phyloP scores from a whole-genome alignment of 1,140 invertebrate species.

The Galendromus occidentalis region DNA sequence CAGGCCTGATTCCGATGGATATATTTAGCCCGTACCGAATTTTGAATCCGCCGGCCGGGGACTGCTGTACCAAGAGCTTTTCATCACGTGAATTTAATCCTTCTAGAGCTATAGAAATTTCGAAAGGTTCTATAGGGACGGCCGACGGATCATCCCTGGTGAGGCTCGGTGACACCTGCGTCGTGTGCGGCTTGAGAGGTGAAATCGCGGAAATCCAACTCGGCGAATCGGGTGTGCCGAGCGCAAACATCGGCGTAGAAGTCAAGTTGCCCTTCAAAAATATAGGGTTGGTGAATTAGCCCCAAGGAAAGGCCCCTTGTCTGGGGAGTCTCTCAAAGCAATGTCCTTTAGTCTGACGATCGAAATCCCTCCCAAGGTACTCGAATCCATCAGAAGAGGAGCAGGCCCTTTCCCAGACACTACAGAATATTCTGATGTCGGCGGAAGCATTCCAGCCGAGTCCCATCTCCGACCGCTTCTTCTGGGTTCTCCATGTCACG shows the following conservation, averaged over 20 bases:
- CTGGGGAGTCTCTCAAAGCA: too few species aligned
- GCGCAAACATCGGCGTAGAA: neutral
- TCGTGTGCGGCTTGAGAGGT: neutral
- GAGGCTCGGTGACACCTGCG: neutral
- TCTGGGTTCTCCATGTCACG: neutral
- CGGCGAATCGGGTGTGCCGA: neutral
- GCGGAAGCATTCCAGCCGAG: neutral
- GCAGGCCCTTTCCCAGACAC: neutral
- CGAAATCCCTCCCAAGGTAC: neutral
- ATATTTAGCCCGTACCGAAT: neutral
- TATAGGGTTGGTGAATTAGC: neutral
- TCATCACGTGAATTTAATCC: neutral
- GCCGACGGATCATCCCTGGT: neutral
- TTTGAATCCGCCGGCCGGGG: too few species aligned
- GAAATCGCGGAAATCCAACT: constrained; percentile 1
- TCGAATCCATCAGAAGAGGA: neutral
- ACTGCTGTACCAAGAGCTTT: neutral
- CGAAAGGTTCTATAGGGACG: neutral
- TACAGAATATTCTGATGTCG: neutral
- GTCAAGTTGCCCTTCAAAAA: constrained; percentile 1
- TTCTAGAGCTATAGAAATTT: neutral
- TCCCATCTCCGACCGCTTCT: neutral
- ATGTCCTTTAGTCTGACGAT: neutral
- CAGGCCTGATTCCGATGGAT: neutral
- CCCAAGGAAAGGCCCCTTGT: neutral